phyloP scores from a whole-genome alignment of 2,888 invertebrate genomes.

The Melolontha melolontha region DNA sequence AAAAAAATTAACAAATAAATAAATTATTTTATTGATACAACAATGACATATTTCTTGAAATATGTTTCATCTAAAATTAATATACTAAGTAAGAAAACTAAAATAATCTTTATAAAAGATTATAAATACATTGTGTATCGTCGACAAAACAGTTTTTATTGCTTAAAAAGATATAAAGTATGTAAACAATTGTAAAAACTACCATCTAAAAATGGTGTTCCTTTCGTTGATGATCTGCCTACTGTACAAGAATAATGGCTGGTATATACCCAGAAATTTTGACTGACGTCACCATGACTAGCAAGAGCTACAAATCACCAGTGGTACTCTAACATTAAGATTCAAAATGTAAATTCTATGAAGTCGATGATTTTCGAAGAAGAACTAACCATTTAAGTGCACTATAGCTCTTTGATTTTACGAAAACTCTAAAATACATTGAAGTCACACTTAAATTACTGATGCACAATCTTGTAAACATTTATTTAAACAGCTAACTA shows the following conservation, averaged over 20 bases:
- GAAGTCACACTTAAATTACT: conserved; percentile 10
- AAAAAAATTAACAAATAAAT: conserved; percentile 37
- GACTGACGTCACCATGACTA: background rate
- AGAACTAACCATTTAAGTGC: background rate
- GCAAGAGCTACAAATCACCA: conserved; percentile 12
- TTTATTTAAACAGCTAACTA: conserved; percentile 10
- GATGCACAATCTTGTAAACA: background rate
- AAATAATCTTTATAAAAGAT: conserved; percentile 63
- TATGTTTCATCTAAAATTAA: conserved; percentile 47
- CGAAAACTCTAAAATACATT: background rate
- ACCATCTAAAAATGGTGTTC: conserved; percentile 23
- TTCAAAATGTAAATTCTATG: background rate
- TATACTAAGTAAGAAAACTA: conserved; percentile 53
- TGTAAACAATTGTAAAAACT: too few species aligned
- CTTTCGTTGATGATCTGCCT: conserved; percentile 26
- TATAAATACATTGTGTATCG: conserved; percentile 56
- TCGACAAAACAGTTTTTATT: conserved; percentile 45
- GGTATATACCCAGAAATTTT: background rate
- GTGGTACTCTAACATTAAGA: conserved; percentile 10
- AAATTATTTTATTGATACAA: conserved; percentile 52
- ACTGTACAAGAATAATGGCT: background rate
- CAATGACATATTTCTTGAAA: conserved; percentile 55
- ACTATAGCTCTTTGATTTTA: conserved; percentile 12
- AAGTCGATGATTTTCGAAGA: background rate
- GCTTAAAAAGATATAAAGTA: conserved; percentile 43